Percentiles rank a stretch among this genome's conserved stretches.
Evolutionary conservation across 1,140 invertebrate species (phyloP).

Genomic region (Trypoxylus dichotomus): DNA sequence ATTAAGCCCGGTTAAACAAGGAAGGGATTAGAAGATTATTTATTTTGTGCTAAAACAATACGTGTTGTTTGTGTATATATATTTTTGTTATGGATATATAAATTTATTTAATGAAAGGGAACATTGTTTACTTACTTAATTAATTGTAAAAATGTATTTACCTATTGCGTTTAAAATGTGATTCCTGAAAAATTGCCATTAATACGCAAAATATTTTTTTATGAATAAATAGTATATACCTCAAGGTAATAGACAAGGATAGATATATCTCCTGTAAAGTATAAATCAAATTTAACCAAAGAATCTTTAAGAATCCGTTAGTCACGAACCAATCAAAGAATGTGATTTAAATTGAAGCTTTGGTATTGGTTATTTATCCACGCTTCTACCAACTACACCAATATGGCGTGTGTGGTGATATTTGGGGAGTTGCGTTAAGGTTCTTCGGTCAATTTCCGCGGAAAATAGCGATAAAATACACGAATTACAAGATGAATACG

Average conservation of each 20-base stretch:
- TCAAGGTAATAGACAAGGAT: too few species aligned
- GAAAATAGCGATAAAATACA: not conserved
- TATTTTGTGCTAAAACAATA: too few species aligned
- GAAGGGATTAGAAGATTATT: constrained; percentile 32
- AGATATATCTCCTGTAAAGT: too few species aligned
- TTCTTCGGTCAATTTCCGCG: not conserved
- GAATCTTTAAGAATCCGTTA: not conserved
- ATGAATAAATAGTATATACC: too few species aligned
- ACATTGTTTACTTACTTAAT: not conserved
- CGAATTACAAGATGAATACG: not conserved
- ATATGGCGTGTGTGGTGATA: not conserved
- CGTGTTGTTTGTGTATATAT: not conserved
- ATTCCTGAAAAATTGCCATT: too few species aligned
- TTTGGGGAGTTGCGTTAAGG: not conserved
- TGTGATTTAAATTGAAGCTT: not conserved
- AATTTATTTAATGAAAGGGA: not conserved
- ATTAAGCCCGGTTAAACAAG: constrained; percentile 44
- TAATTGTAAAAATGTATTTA: too few species aligned
- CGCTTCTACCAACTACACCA: not conserved
- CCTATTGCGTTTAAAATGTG: too few species aligned
- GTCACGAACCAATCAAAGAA: not conserved
- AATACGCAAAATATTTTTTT: too few species aligned
- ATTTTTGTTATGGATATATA: not conserved
- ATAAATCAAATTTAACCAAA: not conserved
- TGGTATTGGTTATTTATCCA: not conserved